These are phyloP conservation scores for Ephialtes manifestator DNA, from an alignment of 2,888 invertebrate genomes.

Conservation along the genomic window DNA sequence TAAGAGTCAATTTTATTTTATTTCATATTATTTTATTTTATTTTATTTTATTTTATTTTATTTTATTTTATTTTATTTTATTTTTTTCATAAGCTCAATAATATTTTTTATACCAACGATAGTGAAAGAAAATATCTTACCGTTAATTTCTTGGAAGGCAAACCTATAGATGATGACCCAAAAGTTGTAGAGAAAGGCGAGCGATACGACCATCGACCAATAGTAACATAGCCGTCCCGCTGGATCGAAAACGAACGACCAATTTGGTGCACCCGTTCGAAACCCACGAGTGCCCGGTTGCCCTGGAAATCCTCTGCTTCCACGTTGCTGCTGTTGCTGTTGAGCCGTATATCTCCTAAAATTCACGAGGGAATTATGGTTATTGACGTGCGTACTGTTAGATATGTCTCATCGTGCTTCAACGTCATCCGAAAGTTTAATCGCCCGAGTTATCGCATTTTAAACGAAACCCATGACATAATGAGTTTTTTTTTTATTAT, in stretches of 20 bases:
- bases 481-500: background rate
- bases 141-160: conserved; percentile 99
- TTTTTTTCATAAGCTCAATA: background rate
- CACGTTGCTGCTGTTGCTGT: conserved; percentile 84
- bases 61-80: background rate
- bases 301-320: conserved; percentile 84
- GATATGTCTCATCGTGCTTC: background rate
- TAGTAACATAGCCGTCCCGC: conserved; percentile 98
- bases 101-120: background rate
- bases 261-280: conserved; percentile 91
- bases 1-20: background rate
- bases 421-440: conserved; percentile 25
- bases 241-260: conserved; percentile 99
- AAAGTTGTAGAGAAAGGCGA: conserved; percentile 98
- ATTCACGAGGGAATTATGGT: conserved; percentile 30
- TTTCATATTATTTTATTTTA: background rate
- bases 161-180: conserved; percentile 99
- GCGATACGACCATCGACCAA: conserved; percentile 98
- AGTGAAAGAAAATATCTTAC: conserved; percentile 86
- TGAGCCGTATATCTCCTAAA: conserved; percentile 83
- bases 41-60: background rate
- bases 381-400: background rate
- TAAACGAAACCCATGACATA: conserved; percentile 3
- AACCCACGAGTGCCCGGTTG: conserved; percentile 86
- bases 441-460: conserved; percentile 9